Percentiles rank a stretch among this genome's conserved stretches.
Evolutionary conservation across 2,113 vertebrate genomes (phyloP).

Genomic region (Rattus rattus): DNA sequence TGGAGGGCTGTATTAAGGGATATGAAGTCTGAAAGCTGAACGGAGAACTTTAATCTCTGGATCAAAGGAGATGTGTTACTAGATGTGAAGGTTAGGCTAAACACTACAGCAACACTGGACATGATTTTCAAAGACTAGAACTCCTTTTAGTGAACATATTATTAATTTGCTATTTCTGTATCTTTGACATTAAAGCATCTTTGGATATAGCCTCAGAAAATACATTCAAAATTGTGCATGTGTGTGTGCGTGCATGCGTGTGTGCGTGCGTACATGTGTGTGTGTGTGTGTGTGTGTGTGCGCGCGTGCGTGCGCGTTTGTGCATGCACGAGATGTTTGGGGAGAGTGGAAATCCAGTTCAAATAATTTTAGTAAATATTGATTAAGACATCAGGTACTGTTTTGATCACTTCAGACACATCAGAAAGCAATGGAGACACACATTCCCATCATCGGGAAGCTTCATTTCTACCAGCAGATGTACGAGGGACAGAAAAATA

Average conservation of each 20-base stretch:
- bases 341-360: background rate
- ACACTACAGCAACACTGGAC: background rate
- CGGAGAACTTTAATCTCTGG: background rate
- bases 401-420: background rate
- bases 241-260: background rate
- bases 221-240: background rate
- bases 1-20: background rate
- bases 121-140: background rate
- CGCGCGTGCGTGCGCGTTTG: no score
- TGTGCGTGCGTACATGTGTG: background rate
- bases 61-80: background rate
- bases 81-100: background rate
- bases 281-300: background rate
- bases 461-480: background rate
- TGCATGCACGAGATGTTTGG: background rate
- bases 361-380: slow-evolving; percentile 29
- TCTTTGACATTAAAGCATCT: background rate
- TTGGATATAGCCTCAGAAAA: slow-evolving; percentile 6
- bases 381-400: background rate
- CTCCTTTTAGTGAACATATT: background rate
- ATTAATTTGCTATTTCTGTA: background rate
- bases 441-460: background rate
- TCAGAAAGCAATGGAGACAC: background rate
- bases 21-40: background rate
- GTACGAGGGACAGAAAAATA: background rate